Evolutionary conservation across 2,888 invertebrate species (phyloP).

Genomic region (Aporophyla lueneburgensis): DNA sequence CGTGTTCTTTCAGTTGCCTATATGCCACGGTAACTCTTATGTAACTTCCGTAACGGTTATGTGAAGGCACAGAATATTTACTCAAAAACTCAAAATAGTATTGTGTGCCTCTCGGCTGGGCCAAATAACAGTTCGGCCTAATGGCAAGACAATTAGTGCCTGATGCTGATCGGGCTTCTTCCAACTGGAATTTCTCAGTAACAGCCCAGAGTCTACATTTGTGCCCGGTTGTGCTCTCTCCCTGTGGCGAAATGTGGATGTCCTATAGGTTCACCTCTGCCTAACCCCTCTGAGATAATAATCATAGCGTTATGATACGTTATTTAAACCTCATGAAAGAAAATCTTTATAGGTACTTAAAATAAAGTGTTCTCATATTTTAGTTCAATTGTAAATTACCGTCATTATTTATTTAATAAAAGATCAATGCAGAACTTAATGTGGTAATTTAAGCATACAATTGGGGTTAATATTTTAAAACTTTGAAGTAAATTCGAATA

Average conservation of each 20-base stretch:
- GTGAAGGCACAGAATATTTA: too few species aligned
- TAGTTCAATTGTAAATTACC: constrained; percentile 1
- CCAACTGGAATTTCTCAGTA: too few species aligned
- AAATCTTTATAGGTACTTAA: neutral
- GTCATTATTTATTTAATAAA: constrained; percentile 2
- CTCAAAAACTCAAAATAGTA: too few species aligned
- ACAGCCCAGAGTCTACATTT: too few species aligned
- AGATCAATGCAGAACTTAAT: neutral
- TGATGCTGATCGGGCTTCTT: too few species aligned
- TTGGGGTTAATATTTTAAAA: constrained; percentile 13
- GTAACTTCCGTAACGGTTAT: too few species aligned
- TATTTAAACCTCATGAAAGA: neutral
- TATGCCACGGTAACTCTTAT: too few species aligned
- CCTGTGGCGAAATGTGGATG: neutral
- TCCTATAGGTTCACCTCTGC: neutral
- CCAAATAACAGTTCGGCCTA: too few species aligned
- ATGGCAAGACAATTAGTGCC: too few species aligned
- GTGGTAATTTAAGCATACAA: neutral
- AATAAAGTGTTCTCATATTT: neutral
- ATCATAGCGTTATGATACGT: neutral
- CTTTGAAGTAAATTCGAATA: constrained; percentile 12
- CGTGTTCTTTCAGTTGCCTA: too few species aligned
- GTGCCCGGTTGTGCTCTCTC: too few species aligned
- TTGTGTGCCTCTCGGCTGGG: too few species aligned
- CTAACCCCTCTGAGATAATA: neutral